Evolutionary conservation across 2,888 invertebrate species (phyloP).

Genomic region (Meandrusa payeni): DNA sequence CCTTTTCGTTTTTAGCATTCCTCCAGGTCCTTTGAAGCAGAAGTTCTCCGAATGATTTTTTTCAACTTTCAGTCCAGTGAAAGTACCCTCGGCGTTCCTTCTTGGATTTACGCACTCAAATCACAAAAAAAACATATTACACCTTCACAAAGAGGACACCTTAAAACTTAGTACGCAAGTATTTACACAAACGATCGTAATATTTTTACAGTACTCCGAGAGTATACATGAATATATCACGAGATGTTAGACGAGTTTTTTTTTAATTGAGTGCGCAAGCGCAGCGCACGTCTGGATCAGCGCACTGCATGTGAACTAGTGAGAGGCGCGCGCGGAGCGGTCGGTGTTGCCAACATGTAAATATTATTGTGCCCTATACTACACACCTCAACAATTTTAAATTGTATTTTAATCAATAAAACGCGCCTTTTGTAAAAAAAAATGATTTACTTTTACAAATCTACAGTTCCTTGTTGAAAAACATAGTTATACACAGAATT

Average conservation of each 20-base stretch:
- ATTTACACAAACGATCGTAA: conserved; percentile 17
- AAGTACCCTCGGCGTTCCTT: conserved; percentile 73
- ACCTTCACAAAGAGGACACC: conserved; percentile 35
- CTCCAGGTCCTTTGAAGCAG: conserved; percentile 51
- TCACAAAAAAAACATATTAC: conserved; percentile 33
- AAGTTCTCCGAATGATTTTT: conserved; percentile 72
- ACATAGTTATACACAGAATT: no score
- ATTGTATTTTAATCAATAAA: no score
- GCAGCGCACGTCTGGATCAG: conserved; percentile 32
- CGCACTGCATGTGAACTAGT: conserved; percentile 44
- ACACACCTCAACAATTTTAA: no score
- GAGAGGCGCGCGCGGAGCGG: conserved; percentile 36
- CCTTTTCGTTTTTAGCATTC: conserved; percentile 50
- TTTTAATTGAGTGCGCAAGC: conserved; percentile 24
- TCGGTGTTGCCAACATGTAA: conserved; percentile 29
- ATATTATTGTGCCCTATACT: conserved; percentile 18
- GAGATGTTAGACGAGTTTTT: conserved; percentile 31
- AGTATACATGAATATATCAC: conserved; percentile 39
- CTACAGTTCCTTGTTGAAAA: no score
- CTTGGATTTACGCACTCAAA: conserved; percentile 44
- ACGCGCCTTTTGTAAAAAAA: no score
- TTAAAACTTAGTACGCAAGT: conserved; percentile 40
- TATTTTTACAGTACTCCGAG: conserved; percentile 22
- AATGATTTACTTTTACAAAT: no score
- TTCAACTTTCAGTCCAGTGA: conserved; percentile 79